Evolutionary conservation across 2,113 vertebrate species (phyloP).

Genomic region (Zosterops borbonicus): DNA sequence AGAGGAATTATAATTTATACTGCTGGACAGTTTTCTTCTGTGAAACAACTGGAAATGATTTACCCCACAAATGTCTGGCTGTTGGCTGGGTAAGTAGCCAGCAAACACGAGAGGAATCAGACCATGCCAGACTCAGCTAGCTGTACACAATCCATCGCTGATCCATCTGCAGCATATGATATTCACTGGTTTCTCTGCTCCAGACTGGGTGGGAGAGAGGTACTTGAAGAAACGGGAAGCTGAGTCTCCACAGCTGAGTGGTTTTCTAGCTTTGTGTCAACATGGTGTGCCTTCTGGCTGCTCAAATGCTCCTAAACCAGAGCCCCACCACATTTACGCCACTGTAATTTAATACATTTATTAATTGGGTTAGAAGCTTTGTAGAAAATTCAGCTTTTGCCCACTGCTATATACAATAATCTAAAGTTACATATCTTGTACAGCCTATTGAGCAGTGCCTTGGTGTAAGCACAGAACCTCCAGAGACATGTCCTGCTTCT

Average conservation of each 20-base stretch:
- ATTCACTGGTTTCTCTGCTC: conserved; percentile 50
- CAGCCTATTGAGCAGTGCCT: neutral
- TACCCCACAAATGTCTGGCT: conserved; percentile 65
- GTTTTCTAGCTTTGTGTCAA: neutral
- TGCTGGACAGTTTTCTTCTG: conserved; percentile 48
- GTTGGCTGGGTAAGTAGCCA: conserved; percentile 65
- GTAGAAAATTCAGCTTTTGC: neutral
- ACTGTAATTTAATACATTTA: neutral
- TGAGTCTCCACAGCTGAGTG: conserved; percentile 34
- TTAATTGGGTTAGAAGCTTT: neutral
- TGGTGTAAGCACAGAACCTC: neutral
- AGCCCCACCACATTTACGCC: neutral
- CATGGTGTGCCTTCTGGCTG: conserved; percentile 39
- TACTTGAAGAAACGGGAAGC: conserved; percentile 35
- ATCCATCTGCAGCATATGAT: conserved; percentile 66
- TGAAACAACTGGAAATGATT: conserved; percentile 69
- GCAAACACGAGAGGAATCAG: conserved; percentile 57
- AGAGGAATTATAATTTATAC: conserved; percentile 35
- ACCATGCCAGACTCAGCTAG: conserved; percentile 60
- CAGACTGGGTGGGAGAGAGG: conserved; percentile 52
- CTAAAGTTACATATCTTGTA: neutral
- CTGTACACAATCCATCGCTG: conserved; percentile 15
- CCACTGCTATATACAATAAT: neutral
- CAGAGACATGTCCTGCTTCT: neutral
- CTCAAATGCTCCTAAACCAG: neutral